Base-by-base conservation (phyloP, 1,140 invertebrate genomes). In the Drosophila biarmipes region DNA sequence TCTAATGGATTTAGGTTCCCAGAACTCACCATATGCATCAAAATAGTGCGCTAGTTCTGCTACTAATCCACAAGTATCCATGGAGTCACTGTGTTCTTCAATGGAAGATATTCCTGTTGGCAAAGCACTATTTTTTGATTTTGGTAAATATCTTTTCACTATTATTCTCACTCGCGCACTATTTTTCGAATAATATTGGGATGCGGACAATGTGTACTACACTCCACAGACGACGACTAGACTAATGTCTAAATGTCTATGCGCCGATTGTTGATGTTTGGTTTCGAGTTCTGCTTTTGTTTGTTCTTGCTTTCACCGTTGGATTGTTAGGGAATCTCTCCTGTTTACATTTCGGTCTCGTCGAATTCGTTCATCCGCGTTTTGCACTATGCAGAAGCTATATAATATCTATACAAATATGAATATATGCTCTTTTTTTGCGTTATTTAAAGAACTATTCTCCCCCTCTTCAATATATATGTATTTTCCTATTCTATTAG, bases 31-130 rank as follows among this genome's bases (percentile, higher is more conserved):
- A 66, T 87, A 69, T 68, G 78, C 74, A 82, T 87, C 78, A 45
- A 87, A 82, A 58, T 55, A 87, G 61, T 76, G 75, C 71, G 66
- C 71, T 55, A 87, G 62, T 68, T 87, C 82, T 64, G 78, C 82
- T 68, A 78, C 78, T 87, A 87, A 87, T 87, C 82, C 82, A 87
- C 59, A 87, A 53, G 80, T 76, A 87, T 87, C 82, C 82, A 87
- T 87, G 49, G 45, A 59, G n/a, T 17, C 24, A 29, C 54, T 62
- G 38, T 49, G 43, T 35, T 24, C n/a, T 42, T 6, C 8, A 31
- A 19, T 6, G 11, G 17, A 6, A 11, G 21, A 15, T 51, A 34
- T 14, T 51, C 37, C 59, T 31, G 46, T 49, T 49, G 27, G 14
- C 45, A 14, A 46, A 46, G 45, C 45, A 46, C 21, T 31, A 17